These are phyloP conservation scores for Pandemis corylana DNA, from an alignment of 2,888 invertebrate species.

Conservation along the genomic window DNA sequence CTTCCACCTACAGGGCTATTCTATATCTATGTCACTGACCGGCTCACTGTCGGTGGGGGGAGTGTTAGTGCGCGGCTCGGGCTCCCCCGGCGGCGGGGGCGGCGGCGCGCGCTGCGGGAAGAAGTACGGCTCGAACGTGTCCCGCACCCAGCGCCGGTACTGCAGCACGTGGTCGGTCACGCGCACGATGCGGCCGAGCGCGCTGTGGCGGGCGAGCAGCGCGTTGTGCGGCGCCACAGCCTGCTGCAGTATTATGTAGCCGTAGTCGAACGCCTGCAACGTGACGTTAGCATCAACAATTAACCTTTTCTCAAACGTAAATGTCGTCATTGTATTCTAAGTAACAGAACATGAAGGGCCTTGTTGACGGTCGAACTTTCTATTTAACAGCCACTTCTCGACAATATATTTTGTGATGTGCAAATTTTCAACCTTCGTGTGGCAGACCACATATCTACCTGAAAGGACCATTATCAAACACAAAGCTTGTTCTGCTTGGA, in stretches of 20 bases:
- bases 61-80: slow-evolving; percentile 18
- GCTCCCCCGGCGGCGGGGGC: slow-evolving; percentile 43
- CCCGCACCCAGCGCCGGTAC: slow-evolving; percentile 82
- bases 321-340: no score
- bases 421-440: no score
- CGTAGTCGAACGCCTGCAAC: slow-evolving; percentile 96
- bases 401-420: no score
- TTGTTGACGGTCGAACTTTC: no score
- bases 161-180: slow-evolving; percentile 96
- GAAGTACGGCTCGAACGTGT: slow-evolving; percentile 77
- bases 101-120: slow-evolving; percentile 60
- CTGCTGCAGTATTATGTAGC: slow-evolving; percentile 93
- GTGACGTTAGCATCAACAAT: no score
- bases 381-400: no score
- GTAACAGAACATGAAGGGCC: no score
- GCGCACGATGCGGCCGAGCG: slow-evolving; percentile 95
- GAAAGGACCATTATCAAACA: no score
- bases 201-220: slow-evolving; percentile 84
- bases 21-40: slow-evolving; percentile 47
- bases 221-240: slow-evolving; percentile 86
- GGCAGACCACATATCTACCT: no score
- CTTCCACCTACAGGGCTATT: no score
- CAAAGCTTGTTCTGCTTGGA: no score
- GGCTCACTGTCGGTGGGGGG: slow-evolving; percentile 56
- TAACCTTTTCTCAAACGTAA: no score